Base-by-base conservation (phyloP, 2,888 invertebrate species). In the Synergus japonicus region DNA sequence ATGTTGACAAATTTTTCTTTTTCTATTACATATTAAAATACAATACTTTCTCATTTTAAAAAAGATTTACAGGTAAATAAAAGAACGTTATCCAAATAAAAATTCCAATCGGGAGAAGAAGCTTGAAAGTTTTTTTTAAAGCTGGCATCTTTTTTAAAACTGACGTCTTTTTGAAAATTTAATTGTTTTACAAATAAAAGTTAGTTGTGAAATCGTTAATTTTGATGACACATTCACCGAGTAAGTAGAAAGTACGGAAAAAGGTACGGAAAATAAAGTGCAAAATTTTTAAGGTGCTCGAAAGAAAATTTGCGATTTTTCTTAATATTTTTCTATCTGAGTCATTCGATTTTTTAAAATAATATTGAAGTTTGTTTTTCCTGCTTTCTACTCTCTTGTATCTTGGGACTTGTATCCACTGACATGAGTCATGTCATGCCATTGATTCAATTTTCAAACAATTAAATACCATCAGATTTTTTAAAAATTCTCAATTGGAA, bases 371-470 rank as follows among this genome's bases (percentile, higher is more conserved):
- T 37, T 41, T 37, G 18, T 2, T 67, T 43, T 18, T 7, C 44
- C 18, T 54, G 54, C n/a, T 54, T n/a, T 54, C n/a, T 9, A 64
- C 37, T 64, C 37, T 37, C 81, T 88, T 89, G 88, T 89, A 89
- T 87, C 88, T 87, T 87, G 85, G 83, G 81, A 86, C 87, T 88
- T 87, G 86, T 86, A 86, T 86, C 85, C 22, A 29, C 1, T 86
- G 86, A 87, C 87, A 89, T 88, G 91, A 91, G 90, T 91, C 91
- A 89, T 88, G 91, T 90, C 91, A 90, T 90, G 49, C n/a, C 37
- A 37, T 73, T 73, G 49, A 54, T 73, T 73, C 54, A 9, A 15
- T 54, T 37, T 54, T 85, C 85, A 77, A 82, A 79, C 65, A 76
- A 78, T 78, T 22, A 22, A 78, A 77, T 81, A 81, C 66, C 64